These are phyloP conservation scores for Trididemnum nubilum DNA, from an alignment of 23 tunicate species.

Conservation along the genomic window DNA sequence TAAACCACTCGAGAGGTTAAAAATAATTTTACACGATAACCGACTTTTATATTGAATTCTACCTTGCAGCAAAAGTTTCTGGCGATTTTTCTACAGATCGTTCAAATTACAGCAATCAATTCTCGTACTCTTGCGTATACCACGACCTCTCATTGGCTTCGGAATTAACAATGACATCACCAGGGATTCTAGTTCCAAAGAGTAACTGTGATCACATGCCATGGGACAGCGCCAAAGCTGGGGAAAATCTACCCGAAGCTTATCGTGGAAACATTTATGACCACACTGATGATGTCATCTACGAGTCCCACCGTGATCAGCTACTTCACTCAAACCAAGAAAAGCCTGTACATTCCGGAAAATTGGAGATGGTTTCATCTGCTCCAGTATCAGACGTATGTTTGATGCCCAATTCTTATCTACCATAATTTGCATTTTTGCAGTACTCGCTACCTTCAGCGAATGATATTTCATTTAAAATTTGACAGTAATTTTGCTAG, in stretches of 20 bases:
- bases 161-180: neutral
- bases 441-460: too few species aligned
- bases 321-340: neutral
- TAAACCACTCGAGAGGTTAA: too few species aligned
- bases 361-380: too few species aligned
- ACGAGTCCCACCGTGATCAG: neutral
- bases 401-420: constrained; percentile 5
- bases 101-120: neutral
- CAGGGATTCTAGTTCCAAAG: too few species aligned
- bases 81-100: neutral
- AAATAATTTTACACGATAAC: too few species aligned
- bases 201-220: neutral
- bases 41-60: too few species aligned
- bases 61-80: too few species aligned
- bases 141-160: neutral
- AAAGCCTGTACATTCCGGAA: neutral
- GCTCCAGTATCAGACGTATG: neutral
- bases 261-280: neutral
- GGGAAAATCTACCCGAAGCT: neutral
- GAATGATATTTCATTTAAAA: too few species aligned
- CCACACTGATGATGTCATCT: neutral
- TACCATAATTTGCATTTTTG: neutral
- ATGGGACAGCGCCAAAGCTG: neutral
- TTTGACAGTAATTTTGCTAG: too few species aligned
- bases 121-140: constrained; percentile 7